These are phyloP conservation scores for Suncus etruscus DNA, from an alignment of 2,113 vertebrate species.

Conservation along the genomic window DNA sequence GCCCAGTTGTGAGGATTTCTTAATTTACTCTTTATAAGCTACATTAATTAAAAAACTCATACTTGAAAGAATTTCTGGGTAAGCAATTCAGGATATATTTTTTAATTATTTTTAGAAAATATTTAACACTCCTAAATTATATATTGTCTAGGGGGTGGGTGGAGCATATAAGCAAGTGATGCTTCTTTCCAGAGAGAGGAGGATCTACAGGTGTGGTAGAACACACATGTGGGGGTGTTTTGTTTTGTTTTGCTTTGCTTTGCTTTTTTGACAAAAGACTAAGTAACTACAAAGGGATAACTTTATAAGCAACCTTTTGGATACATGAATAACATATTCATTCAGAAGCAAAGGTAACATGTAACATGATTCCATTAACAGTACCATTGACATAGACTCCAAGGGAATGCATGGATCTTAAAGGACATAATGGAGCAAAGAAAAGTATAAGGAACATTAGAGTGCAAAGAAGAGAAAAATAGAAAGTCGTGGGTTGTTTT, in stretches of 20 bases:
- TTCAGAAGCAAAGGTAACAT: neutral
- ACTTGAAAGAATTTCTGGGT: neutral
- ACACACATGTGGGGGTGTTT: too few species aligned
- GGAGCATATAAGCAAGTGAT: neutral
- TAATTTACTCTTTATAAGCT: neutral
- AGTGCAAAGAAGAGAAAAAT: neutral
- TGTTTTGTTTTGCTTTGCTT: too few species aligned
- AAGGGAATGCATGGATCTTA: too few species aligned
- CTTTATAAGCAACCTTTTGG: neutral
- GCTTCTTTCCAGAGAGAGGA: conserved; percentile 1
- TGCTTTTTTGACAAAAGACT: too few species aligned
- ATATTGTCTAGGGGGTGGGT: neutral
- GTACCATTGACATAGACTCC: neutral
- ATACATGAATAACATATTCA: neutral
- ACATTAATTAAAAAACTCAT: conserved; percentile 10
- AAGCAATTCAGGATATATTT: neutral
- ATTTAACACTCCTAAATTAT: neutral
- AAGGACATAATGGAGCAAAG: neutral
- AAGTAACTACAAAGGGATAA: neutral
- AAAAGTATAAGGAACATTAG: neutral
- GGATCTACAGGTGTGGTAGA: too few species aligned
- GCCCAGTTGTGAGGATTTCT: too few species aligned
- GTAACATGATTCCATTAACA: neutral
- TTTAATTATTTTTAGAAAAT: neutral
- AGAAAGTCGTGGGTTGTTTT: too few species aligned